These are phyloP conservation scores for Scomber scombrus DNA, from an alignment of 2,113 vertebrate genomes.

Conservation along the genomic window DNA sequence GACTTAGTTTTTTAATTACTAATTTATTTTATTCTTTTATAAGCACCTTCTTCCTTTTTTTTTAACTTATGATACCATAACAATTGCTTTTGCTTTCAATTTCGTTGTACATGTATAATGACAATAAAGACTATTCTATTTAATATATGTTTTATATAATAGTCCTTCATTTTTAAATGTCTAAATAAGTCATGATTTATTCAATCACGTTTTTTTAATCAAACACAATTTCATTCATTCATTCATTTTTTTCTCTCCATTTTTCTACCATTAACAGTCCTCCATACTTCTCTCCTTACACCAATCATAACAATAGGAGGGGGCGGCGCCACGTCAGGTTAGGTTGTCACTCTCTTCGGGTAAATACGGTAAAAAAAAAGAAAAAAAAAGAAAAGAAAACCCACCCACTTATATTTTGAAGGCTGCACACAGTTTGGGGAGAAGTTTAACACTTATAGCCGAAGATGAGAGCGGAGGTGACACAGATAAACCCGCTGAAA, in stretches of 20 bases:
- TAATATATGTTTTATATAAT: no score
- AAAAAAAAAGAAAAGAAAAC: no score
- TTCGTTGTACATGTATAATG: no score
- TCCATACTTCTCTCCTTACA: conserved; percentile 43
- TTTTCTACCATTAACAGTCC: neutral
- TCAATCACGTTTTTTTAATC: neutral
- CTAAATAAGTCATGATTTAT: no score
- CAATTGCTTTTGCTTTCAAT: no score
- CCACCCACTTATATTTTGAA: conserved; percentile 75
- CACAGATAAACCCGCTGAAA: neutral
- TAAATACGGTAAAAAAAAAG: conserved; percentile 76
- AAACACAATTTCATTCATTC: conserved; percentile 1
- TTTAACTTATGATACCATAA: no score
- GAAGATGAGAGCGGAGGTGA: conserved; percentile 17
- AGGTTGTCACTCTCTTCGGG: conserved; percentile 80
- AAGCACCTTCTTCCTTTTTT: no score
- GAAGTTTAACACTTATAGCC: conserved; percentile 66
- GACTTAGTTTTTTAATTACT: no score
- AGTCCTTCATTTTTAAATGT: no score
- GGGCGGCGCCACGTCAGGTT: conserved; percentile 69
- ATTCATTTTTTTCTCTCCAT: neutral
- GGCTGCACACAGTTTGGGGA: conserved; percentile 33
- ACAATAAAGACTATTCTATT: no score
- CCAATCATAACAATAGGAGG: conserved; percentile 77
- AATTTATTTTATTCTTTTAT: no score